These are phyloP conservation scores for Sciurus niger DNA, from an alignment of 2,113 vertebrate genomes.

Conservation along the genomic window DNA sequence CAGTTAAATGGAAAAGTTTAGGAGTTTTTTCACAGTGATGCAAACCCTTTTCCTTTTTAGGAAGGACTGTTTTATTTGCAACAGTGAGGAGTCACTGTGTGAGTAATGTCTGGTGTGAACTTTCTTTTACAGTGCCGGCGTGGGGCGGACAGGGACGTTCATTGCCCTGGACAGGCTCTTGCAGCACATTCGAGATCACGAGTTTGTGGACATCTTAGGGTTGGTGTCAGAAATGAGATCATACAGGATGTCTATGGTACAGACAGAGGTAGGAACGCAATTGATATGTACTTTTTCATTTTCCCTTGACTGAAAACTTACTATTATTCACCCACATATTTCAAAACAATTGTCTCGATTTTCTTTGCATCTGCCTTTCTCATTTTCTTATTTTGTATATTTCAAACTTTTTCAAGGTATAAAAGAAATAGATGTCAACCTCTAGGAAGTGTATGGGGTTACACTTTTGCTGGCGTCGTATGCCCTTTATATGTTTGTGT, in stretches of 20 bases:
- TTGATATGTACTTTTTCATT: rapidly evolving
- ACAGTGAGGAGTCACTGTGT: rapidly evolving
- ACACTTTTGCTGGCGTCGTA: rapidly evolving
- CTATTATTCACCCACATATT: neutral
- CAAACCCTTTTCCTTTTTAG: neutral
- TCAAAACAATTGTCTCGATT: neutral
- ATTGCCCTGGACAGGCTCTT: conserved; percentile 97
- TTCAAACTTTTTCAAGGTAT: neutral
- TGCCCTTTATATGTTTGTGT: neutral
- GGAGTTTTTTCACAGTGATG: neutral
- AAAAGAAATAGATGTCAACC: neutral
- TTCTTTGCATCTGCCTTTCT: neutral
- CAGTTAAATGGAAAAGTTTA: neutral
- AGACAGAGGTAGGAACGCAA: conserved; percentile 94
- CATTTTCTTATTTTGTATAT: neutral
- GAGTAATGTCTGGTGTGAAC: neutral
- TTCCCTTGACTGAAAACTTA: neutral
- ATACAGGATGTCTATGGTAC: conserved; percentile 98
- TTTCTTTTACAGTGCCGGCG: conserved; percentile 92
- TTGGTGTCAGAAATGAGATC: conserved; percentile 97
- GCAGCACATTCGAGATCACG: conserved; percentile 97
- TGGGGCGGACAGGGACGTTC: conserved; percentile 97
- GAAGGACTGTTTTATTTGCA: rapidly evolving
- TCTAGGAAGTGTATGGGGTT: neutral
- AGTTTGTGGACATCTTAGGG: conserved; percentile 95